These are phyloP conservation scores for Aspidiotus destructor DNA, from an alignment of 2,888 invertebrate species.

Conservation along the genomic window DNA sequence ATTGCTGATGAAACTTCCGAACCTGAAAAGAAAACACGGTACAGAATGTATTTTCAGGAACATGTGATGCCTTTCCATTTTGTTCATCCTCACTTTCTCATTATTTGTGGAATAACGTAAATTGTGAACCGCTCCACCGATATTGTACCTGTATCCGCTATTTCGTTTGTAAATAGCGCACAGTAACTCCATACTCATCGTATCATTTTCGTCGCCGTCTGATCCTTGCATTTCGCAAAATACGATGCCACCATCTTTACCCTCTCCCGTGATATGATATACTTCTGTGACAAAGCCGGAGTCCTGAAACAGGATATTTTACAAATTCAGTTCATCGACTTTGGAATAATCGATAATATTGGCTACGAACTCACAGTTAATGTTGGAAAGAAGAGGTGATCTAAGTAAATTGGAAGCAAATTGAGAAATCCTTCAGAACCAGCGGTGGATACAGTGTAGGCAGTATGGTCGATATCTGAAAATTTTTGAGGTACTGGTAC, in stretches of 20 bases:
- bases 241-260: slow-evolving; percentile 87
- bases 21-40: slow-evolving; percentile 47
- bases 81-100: slow-evolving; percentile 53
- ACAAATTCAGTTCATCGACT: neutral
- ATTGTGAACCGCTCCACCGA: slow-evolving; percentile 77
- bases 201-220: slow-evolving; percentile 69
- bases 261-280: slow-evolving; percentile 79
- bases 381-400: slow-evolving; percentile 78
- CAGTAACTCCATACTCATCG: slow-evolving; percentile 55
- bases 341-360: neutral
- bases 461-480: slow-evolving; percentile 67
- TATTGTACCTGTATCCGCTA: slow-evolving; percentile 74
- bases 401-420: slow-evolving; percentile 80
- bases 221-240: slow-evolving; percentile 89
- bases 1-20: slow-evolving; percentile 67
- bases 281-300: slow-evolving; percentile 80
- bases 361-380: slow-evolving; percentile 49
- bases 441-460: slow-evolving; percentile 80
- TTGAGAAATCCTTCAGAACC: slow-evolving; percentile 78
- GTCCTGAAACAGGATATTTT: slow-evolving; percentile 47
- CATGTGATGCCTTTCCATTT: no score
- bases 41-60: neutral
- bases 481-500: no score
- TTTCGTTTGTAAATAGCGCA: slow-evolving; percentile 67
- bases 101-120: slow-evolving; percentile 70